Base-by-base conservation (phyloP, 2,113 vertebrate species). In the Epinephelus cyanopodus region DNA sequence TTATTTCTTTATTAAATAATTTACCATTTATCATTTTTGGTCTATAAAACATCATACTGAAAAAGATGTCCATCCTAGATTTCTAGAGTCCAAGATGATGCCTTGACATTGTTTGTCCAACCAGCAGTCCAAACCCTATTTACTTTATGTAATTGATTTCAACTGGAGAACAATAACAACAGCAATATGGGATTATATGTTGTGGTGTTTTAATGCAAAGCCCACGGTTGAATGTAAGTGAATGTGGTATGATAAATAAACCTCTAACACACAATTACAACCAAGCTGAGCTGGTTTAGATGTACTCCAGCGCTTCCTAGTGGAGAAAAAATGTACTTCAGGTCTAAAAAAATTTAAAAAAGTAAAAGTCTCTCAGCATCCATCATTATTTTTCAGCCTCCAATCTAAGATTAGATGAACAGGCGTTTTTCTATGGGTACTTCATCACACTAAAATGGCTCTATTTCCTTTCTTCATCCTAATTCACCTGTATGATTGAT, bases 161-260 rank as follows among this genome's bases (percentile, higher is more conserved):
- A 56, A 56, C n/a, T 13, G 10, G 21, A 56, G 14, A 39, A 37
- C 50, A 53, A 39, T 56, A 62, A 33, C 14, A 25, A 14, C 61
- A 64, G 52, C 25, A 19, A 5, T 56, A 15, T 53, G 11, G n/a
- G 11, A 14, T 45, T 9, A 42, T 45, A 13, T 68, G 25, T 33
- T 7, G 14, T 21, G 21, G 11, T 42, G 15, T 9, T 72, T 3
- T 61, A 45, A 71, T 33, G 39, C 19, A 48, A 77, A 42, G n/a
- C 6, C 21, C 23, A 54, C 48, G 15, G 37, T 48, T 65, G 14
- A 56, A 27, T 33, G 47, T 23, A 61, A 25, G 19, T 66, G 62
- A 67, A 74, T 11, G 33, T 60, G 67, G 10, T 63, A 37, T 39
- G 39, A 83, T 57, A 58, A 18, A 53, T 47, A 48, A 65, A 82